Percentiles rank a stretch among this genome's conserved stretches.
Evolutionary conservation across 2,888 invertebrate species (phyloP).

Genomic region (Nysson spinosus): DNA sequence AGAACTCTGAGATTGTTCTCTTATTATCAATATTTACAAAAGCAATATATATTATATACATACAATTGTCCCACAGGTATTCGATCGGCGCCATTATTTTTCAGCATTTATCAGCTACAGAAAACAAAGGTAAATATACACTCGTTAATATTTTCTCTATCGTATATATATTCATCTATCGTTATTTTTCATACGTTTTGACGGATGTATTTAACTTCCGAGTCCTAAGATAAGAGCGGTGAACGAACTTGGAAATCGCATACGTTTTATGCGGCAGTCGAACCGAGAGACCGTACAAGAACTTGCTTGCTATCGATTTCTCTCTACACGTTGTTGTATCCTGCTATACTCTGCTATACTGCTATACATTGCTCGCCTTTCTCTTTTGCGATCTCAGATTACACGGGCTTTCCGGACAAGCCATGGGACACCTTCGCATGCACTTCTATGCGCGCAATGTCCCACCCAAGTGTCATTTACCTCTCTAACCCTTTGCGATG

Average conservation of each 20-base stretch:
- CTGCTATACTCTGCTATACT: slow-evolving; percentile 68
- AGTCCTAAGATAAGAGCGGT: slow-evolving; percentile 16
- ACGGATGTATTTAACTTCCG: too few species aligned
- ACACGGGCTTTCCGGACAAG: slow-evolving; percentile 51
- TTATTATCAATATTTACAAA: too few species aligned
- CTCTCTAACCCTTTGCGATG: too few species aligned
- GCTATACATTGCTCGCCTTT: slow-evolving; percentile 65
- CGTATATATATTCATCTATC: too few species aligned
- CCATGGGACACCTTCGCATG: slow-evolving; percentile 36
- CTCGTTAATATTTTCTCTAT: too few species aligned
- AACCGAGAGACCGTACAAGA: slow-evolving; percentile 71
- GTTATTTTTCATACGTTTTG: too few species aligned
- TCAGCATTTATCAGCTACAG: too few species aligned
- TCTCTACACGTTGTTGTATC: slow-evolving; percentile 65
- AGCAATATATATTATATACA: too few species aligned
- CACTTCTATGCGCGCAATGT: slow-evolving; percentile 4
- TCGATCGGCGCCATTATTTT: too few species aligned
- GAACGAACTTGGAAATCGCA: slow-evolving; percentile 34
- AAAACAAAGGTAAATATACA: too few species aligned
- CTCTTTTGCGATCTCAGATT: slow-evolving; percentile 69
- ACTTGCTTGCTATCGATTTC: slow-evolving; percentile 73
- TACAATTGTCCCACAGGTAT: too few species aligned
- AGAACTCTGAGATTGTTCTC: too few species aligned
- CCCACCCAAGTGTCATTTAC: slow-evolving; percentile 8
- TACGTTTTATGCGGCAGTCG: slow-evolving; percentile 19